phyloP scores from a whole-genome alignment of 2,888 invertebrate species.

The Campaea margaritaria region DNA sequence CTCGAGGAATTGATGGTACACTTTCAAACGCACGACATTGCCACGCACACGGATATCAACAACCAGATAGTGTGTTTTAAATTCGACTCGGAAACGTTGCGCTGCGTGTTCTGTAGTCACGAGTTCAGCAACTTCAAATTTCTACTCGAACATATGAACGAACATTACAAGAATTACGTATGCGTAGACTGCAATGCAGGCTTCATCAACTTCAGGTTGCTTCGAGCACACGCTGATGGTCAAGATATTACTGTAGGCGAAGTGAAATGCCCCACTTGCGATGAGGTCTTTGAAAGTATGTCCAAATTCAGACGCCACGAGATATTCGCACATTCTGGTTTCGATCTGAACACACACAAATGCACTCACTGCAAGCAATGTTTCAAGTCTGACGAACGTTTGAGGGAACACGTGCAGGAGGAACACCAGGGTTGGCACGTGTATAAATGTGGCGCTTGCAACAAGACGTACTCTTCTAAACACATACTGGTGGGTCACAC shows the following conservation, averaged over 20 bases:
- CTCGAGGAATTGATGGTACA: slow-evolving; percentile 45
- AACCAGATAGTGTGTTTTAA: slow-evolving; percentile 67
- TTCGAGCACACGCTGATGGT: slow-evolving; percentile 51
- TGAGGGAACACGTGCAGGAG: slow-evolving; percentile 60
- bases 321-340: slow-evolving; percentile 20
- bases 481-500: slow-evolving; percentile 57
- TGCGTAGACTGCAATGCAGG: slow-evolving; percentile 58
- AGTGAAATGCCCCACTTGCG: slow-evolving; percentile 32
- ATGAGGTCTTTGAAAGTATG: slow-evolving; percentile 25
- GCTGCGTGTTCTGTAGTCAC: slow-evolving; percentile 58
- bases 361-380: slow-evolving; percentile 61
- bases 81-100: slow-evolving; percentile 59
- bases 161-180: slow-evolving; percentile 62
- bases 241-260: slow-evolving; percentile 55
- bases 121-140: slow-evolving; percentile 62
- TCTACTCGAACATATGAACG: slow-evolving; percentile 69
- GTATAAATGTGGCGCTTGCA: slow-evolving; percentile 64
- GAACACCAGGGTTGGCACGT: slow-evolving; percentile 57
- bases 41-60: slow-evolving; percentile 54
- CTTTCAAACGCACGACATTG: slow-evolving; percentile 42
- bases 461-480: slow-evolving; percentile 59
- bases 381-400: slow-evolving; percentile 51
- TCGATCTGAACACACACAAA: slow-evolving; percentile 41
- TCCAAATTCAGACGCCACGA: slow-evolving; percentile 22
- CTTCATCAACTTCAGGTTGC: slow-evolving; percentile 43